Evolutionary conservation across 37 sponge, comb jelly and placozoan species (phyloP), one percentile per base, ranked within the genome.

Genomic region (Bolinopsis microptera): DNA sequence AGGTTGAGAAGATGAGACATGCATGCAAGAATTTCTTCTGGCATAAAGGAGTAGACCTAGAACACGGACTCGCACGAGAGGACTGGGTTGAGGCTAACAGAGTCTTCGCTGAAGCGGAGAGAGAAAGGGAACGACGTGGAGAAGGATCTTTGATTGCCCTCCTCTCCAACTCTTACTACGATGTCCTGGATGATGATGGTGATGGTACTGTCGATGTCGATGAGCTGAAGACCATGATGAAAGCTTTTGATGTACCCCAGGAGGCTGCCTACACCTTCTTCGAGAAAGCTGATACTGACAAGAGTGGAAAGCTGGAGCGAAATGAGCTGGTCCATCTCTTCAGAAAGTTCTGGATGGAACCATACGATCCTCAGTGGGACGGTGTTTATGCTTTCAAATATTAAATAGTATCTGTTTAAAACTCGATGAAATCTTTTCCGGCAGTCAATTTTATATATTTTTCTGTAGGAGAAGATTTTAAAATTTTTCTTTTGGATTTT

Each of bases 281-380:
- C 18, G 80, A 77, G 36, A 77, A 77, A 18, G 80, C 80, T 32
- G 80, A 77, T 36, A 34, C 36, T 77, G 80, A 77, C 80, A 77
- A 77, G 80, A 77, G 80, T 77, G 80, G 80, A 32, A 77, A 77
- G 33, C 80, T 77, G 34, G 80, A 77, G 80, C 27, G 80, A 32
- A 21, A 31, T 32, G 80, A 77, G 37, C 80, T 77, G 80, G 80
- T 77, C 80, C 80, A 77, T 77, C 80, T 77, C 80, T 77, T 77
- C 80, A 77, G 80, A 35, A 77, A 77, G 80, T 77, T 77, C 80
- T 77, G 80, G 80, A 77, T 77, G 80, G 80, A 77, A 18, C 80
- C 80, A 31, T 77, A 77, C 32, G 80, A 77, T 35, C 80, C 80
- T 35, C 80, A 33, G 35, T 77, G 61, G 61, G 61, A 48, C 13